These are phyloP conservation scores for Pardalotus punctatus DNA, from an alignment of 2,113 vertebrate genomes.

Conservation along the genomic window DNA sequence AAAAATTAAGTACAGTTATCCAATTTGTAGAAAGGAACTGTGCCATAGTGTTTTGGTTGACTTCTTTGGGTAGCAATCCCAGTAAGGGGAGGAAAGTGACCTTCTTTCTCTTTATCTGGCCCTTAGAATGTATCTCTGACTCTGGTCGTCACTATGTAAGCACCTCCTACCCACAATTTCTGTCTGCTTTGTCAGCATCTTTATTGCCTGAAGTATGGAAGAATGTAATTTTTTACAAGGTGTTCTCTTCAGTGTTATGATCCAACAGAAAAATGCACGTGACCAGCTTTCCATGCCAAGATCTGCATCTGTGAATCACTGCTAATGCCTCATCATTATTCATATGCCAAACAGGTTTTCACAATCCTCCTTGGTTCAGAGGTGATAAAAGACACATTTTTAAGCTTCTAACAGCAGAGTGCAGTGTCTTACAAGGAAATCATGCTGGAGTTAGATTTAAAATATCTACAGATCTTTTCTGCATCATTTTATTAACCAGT, in stretches of 20 bases:
- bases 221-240: neutral
- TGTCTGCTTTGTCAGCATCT: neutral
- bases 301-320: neutral
- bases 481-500: neutral
- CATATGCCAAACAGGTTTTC: neutral
- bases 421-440: slow-evolving; percentile 66
- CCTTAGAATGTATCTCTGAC: neutral
- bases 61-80: neutral
- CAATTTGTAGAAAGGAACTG: neutral
- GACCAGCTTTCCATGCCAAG: neutral
- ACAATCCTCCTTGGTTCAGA: neutral
- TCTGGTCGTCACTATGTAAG: accelerated
- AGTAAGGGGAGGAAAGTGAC: neutral
- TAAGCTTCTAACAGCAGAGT: slow-evolving; percentile 67
- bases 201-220: neutral
- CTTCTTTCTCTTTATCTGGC: neutral
- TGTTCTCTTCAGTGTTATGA: neutral
- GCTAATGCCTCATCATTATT: neutral
- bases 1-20: neutral
- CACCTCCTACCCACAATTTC: neutral
- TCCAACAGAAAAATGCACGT: accelerated
- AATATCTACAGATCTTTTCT: neutral
- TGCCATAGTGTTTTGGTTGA: neutral
- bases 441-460: neutral
- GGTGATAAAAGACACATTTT: neutral